phyloP scores from a whole-genome alignment of 1,140 invertebrate species.

The Papilio dardanus region DNA sequence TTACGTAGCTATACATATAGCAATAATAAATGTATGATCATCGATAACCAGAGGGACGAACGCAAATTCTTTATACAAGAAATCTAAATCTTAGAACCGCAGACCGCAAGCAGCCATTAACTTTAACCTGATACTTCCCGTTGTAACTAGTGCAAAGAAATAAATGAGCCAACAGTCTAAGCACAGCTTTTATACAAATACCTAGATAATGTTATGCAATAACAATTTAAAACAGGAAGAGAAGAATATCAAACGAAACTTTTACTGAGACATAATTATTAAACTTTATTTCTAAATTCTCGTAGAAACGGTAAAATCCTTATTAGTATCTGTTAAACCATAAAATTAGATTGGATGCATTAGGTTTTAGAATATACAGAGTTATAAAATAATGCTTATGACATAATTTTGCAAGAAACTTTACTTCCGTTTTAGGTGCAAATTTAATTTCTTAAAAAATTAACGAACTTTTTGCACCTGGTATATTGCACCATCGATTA shows the following conservation, averaged over 20 bases:
- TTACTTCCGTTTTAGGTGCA: too few species aligned
- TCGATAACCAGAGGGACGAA: not conserved
- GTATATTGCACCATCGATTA: not conserved
- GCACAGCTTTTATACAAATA: not conserved
- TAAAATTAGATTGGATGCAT: too few species aligned
- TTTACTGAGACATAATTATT: too few species aligned
- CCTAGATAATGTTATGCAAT: not conserved
- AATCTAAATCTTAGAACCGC: constrained; percentile 29
- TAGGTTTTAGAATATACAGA: too few species aligned
- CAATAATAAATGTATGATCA: too few species aligned
- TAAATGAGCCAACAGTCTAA: constrained; percentile 1
- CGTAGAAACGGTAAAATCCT: too few species aligned
- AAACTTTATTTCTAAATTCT: too few species aligned
- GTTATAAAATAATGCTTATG: too few species aligned
- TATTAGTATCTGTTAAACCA: too few species aligned
- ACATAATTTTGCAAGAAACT: too few species aligned
- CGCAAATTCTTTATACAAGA: constrained; percentile 1
- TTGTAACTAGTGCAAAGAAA: constrained; percentile 2
- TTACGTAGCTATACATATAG: not conserved
- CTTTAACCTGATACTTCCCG: constrained; percentile 19
- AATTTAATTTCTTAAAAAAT: not conserved
- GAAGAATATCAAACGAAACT: too few species aligned
- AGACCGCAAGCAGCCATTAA: constrained; percentile 26
- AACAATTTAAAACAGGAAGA: not conserved
- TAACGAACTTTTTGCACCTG: not conserved